phyloP scores from a whole-genome alignment of 2,113 vertebrate species.

The Erythrocebus patas region DNA sequence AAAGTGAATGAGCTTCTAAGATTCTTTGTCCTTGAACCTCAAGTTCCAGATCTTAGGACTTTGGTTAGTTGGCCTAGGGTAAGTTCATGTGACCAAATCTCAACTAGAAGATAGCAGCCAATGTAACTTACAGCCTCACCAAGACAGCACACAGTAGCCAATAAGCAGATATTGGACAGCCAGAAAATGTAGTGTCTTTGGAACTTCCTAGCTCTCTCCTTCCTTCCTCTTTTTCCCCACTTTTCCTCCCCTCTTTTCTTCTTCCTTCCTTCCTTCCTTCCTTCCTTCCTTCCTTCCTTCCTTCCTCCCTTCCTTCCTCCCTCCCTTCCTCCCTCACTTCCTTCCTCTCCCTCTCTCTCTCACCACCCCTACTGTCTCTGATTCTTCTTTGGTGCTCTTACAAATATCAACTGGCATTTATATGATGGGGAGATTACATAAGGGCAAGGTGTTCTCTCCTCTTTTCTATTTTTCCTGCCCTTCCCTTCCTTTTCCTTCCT shows the following conservation, averaged over 20 bases:
- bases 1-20: background rate
- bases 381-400: too few relatives aligned
- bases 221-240: accelerated
- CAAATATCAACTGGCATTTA: too few relatives aligned
- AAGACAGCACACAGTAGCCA: background rate
- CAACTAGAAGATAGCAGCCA: background rate
- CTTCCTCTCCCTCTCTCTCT: too few relatives aligned
- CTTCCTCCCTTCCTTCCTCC: accelerated
- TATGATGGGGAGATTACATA: too few relatives aligned
- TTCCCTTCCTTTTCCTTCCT: background rate
- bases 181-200: too few relatives aligned
- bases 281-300: too few relatives aligned
- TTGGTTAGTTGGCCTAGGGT: background rate
- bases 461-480: too few relatives aligned
- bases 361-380: too few relatives aligned
- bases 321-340: too few relatives aligned
- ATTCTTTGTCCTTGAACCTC: background rate
- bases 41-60: background rate
- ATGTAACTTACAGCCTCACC: background rate
- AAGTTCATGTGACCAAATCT: background rate
- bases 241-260: too few relatives aligned
- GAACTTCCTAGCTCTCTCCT: background rate
- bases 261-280: too few relatives aligned
- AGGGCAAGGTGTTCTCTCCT: too few relatives aligned
- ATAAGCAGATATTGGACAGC: accelerated